A percentile compares a stretch with the other conserved stretches of the same genome.
Evolutionary conservation across 2,888 invertebrate genomes (phyloP).

Genomic region (Falcaria lacertinaria): DNA sequence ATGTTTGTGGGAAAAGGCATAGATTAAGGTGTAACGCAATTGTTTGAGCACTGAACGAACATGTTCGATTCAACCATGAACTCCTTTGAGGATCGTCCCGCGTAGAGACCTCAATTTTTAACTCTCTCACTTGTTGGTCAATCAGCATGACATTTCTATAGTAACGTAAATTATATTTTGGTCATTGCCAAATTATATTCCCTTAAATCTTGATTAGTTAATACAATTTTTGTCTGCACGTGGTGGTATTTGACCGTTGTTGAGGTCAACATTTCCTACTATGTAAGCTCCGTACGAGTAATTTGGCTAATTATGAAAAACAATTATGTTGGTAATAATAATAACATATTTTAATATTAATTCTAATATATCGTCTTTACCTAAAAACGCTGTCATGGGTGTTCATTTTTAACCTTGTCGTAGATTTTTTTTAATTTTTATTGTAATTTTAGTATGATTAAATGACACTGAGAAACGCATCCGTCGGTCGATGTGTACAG

Average conservation of each 20-base stretch:
- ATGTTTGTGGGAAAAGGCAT: conserved; percentile 34
- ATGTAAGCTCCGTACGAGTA: no score
- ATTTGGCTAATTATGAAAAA: no score
- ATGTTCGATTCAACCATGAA: conserved; percentile 78
- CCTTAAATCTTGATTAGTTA: background rate
- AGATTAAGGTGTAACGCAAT: conserved; percentile 31
- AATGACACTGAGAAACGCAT: conserved; percentile 47
- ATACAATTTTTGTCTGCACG: background rate
- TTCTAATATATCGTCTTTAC: no score
- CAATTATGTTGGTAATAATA: no score
- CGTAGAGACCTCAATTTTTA: conserved; percentile 75
- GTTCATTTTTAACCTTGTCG: no score
- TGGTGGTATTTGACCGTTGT: no score
- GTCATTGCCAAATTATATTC: conserved; percentile 30
- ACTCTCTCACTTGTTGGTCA: conserved; percentile 75
- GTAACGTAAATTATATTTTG: conserved; percentile 50
- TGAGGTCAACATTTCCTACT: no score
- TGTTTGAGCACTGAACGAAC: conserved; percentile 63
- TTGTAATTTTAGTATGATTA: no score
- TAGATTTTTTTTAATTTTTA: no score
- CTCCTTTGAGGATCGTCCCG: conserved; percentile 76
- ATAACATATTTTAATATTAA: no score
- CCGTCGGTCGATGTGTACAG: conserved; percentile 52
- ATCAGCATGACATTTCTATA: conserved; percentile 71
- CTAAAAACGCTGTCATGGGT: no score